Evolutionary conservation across 2,797 vertebrate genomes (phyloP).

Genomic region (Phalloptychus januarius): DNA sequence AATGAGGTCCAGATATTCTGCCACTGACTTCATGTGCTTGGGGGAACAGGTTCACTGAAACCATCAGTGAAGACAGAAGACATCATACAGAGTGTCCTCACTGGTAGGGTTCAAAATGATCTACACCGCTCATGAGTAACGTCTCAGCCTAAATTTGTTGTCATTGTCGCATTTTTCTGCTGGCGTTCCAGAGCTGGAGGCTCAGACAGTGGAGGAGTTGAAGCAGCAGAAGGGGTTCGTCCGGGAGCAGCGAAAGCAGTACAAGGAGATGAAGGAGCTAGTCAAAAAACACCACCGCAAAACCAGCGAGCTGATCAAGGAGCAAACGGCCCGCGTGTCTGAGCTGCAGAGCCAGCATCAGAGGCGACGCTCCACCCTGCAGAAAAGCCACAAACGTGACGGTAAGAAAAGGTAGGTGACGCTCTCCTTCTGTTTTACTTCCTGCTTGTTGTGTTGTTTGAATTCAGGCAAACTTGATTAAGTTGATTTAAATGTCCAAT

Average conservation of each 20-base stretch:
- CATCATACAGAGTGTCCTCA: slow-evolving; percentile 93
- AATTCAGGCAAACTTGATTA: background rate
- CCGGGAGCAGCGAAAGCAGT: slow-evolving; percentile 95
- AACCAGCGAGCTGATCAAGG: slow-evolving; percentile 94
- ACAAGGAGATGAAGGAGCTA: slow-evolving; percentile 98
- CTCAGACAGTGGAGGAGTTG: slow-evolving; percentile 92
- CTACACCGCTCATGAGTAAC: background rate
- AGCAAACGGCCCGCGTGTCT: slow-evolving; percentile 89
- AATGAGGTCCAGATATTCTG: background rate
- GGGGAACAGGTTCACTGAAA: slow-evolving; percentile 86
- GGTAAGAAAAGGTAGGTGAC: slow-evolving; percentile 93
- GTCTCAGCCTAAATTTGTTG: background rate
- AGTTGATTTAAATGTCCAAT: background rate
- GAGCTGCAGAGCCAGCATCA: slow-evolving; percentile 91
- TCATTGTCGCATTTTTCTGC: background rate
- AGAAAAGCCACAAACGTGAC: slow-evolving; percentile 91
- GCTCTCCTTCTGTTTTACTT: slow-evolving; percentile 19
- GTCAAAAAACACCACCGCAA: slow-evolving; percentile 95
- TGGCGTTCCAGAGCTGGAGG: slow-evolving; percentile 85
- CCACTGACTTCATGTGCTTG: slow-evolving; percentile 12
- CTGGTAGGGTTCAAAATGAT: slow-evolving; percentile 79
- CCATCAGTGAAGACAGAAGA: slow-evolving; percentile 91
- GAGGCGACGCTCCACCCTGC: slow-evolving; percentile 84
- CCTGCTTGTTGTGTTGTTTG: background rate
- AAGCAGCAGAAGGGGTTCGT: slow-evolving; percentile 96